Conservation (phyloP, 2,113 vertebrate species). For the Rhadina sibilatrix region DNA sequence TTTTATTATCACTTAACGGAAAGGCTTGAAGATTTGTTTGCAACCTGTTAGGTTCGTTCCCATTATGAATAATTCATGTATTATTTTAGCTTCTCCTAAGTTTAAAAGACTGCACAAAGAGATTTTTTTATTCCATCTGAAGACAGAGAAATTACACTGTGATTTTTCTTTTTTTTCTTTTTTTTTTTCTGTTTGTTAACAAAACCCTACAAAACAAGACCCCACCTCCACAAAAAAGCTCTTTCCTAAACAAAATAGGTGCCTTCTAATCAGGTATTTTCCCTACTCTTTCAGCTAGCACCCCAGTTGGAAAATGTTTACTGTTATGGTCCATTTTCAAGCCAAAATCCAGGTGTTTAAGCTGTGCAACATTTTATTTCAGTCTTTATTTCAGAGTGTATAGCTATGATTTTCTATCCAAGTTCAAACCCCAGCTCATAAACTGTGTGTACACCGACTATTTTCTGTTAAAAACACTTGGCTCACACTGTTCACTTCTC, state of each 20-base stretch:
- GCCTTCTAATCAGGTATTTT: neutral
- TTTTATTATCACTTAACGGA: neutral
- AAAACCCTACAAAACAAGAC: neutral
- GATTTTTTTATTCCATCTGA: neutral
- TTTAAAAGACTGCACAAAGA: neutral
- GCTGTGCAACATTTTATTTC: neutral
- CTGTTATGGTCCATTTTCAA: neutral
- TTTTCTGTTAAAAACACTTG: conserved; percentile 6
- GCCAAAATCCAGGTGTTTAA: neutral
- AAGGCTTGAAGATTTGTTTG: neutral
- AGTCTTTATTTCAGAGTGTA: neutral
- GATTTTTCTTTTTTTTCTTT: neutral
- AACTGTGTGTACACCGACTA: neutral
- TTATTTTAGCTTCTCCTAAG: neutral
- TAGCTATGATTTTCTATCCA: neutral
- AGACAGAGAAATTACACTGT: neutral
- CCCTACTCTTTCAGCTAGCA: neutral
- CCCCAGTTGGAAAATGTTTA: neutral
- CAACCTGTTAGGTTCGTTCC: neutral
- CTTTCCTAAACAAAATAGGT: neutral
- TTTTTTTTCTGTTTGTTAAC: neutral
- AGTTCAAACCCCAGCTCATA: neutral
- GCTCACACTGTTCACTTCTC: neutral
- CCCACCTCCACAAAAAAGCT: neutral
- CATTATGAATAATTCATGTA: neutral